Evolutionary conservation across 53 echinoderm and acorn worm genomes (phyloP).

Genomic region (Holothuria scabra): DNA sequence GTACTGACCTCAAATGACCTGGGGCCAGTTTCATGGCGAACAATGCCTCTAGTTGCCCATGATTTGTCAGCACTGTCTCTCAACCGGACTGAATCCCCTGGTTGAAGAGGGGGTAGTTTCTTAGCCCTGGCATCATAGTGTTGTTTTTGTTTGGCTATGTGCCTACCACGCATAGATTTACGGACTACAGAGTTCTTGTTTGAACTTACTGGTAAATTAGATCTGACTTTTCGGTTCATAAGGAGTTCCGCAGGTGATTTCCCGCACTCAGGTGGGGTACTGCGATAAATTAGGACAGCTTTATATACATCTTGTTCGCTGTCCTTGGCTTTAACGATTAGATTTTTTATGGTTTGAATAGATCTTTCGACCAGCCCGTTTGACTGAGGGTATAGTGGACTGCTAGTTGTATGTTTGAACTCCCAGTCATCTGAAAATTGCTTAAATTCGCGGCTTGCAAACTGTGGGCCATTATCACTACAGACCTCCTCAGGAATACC

Average conservation of each 20-base stretch:
- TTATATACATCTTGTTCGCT: slow-evolving; percentile 42
- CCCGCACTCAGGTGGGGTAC: slow-evolving; percentile 57
- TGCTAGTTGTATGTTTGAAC: too few species aligned
- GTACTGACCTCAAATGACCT: neutral
- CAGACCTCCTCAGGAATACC: slow-evolving; percentile 19
- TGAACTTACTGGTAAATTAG: slow-evolving; percentile 42
- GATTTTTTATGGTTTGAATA: slow-evolving; percentile 52
- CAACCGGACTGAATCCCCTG: slow-evolving; percentile 1
- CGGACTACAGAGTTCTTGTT: neutral
- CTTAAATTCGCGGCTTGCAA: slow-evolving; percentile 22
- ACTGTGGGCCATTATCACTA: slow-evolving; percentile 45
- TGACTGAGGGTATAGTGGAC: too few species aligned
- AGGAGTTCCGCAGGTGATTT: too few species aligned
- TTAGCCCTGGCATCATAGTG: neutral
- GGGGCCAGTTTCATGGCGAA: too few species aligned
- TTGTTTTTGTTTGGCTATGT: too few species aligned
- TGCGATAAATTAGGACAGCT: slow-evolving; percentile 49
- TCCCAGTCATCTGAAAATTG: slow-evolving; percentile 36
- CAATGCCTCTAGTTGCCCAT: neutral
- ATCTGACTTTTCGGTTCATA: too few species aligned
- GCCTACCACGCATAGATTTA: too few species aligned
- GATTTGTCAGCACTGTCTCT: neutral
- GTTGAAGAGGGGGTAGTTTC: neutral
- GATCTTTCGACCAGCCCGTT: too few species aligned
- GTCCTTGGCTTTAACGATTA: slow-evolving; percentile 27